phyloP scores from a whole-genome alignment of 2,797 vertebrate genomes.

The Lerista edwardsae region DNA sequence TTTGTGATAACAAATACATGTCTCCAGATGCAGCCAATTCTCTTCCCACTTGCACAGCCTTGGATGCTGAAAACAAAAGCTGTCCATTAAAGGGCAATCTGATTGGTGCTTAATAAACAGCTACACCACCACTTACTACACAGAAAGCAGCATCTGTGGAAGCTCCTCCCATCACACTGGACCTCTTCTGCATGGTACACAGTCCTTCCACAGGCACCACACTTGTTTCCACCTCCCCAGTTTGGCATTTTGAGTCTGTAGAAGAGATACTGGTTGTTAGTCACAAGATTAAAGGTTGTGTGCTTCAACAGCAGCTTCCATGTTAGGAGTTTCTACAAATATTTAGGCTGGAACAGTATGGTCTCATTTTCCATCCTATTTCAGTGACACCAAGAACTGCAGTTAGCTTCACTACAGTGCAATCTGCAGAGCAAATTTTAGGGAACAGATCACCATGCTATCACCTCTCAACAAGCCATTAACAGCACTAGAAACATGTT shows the following conservation, averaged over 20 bases:
- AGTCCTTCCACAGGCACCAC: constrained; percentile 82
- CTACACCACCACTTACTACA: constrained; percentile 86
- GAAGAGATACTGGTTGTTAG: not conserved
- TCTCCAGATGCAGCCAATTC: not conserved
- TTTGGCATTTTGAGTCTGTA: constrained; percentile 84
- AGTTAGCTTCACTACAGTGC: constrained; percentile 43
- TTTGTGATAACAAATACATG: not conserved
- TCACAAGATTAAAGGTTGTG: not conserved
- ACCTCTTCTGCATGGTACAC: constrained; percentile 96
- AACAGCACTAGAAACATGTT: not conserved
- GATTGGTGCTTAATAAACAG: not conserved
- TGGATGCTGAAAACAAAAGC: not conserved
- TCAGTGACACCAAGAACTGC: not conserved
- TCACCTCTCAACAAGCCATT: not conserved
- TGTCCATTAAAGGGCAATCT: not conserved
- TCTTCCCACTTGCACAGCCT: not conserved
- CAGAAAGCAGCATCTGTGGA: constrained; percentile 93
- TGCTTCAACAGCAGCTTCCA: not conserved
- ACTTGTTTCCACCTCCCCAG: constrained; percentile 96
- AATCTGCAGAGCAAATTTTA: constrained; percentile 21
- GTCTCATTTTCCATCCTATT: too few relatives aligned
- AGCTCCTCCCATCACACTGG: constrained; percentile 92
- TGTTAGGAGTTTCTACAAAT: not conserved
- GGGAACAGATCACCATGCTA: constrained; percentile 9
- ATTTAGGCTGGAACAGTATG: too few relatives aligned